Evolutionary conservation across 2,888 invertebrate species (phyloP), one percentile per base, ranked within the genome.

Genomic region (Orgyia antiqua): DNA sequence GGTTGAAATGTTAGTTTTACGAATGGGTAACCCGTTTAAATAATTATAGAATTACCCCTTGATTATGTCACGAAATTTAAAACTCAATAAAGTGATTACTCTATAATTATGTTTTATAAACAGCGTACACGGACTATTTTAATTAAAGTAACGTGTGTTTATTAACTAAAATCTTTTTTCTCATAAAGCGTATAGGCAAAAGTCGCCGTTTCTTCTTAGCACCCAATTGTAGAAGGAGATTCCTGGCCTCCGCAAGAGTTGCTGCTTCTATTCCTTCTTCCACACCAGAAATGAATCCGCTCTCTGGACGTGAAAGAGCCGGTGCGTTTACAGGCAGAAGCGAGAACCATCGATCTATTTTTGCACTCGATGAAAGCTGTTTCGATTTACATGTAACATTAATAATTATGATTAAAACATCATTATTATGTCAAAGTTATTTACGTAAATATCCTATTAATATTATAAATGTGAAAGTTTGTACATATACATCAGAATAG

Each of bases 281-380:
- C 33, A 90, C 88, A 13, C 91, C 92, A 11, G 92, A 92, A 18
- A 93, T 88, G 71, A 93, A 94, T 7, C 93, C 93, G 63, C 93
- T 93, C 69, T 93, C 93, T 0, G 92, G 93, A 6, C 93, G 87
- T 6, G 93, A 93, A 34, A 92, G 79, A 9, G 92, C 89, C 10
- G 88, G 73, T 7, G 89, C 86, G 20, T 63, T 61, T 12, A 69
- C 52, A 10, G 89, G 90, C 48, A 92, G 80, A 45, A 93, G 88
- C 42, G 93, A 92, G 68, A 94, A 94, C 94, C 94, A 94, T 28
- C 93, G 89, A 59, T 93, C 92, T 59, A 94, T 92, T 83, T 94
- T 94, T 39, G 93, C 93, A 42, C 90, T 88, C 32, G 93, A 91
- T 51, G 92, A 92, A 62, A 93, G 84, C 93, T 93, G 83, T 42